Evolutionary conservation across 1,140 invertebrate species (phyloP), one percentile per base, ranked within the genome.

Genomic region (Monomorium pharaonis): DNA sequence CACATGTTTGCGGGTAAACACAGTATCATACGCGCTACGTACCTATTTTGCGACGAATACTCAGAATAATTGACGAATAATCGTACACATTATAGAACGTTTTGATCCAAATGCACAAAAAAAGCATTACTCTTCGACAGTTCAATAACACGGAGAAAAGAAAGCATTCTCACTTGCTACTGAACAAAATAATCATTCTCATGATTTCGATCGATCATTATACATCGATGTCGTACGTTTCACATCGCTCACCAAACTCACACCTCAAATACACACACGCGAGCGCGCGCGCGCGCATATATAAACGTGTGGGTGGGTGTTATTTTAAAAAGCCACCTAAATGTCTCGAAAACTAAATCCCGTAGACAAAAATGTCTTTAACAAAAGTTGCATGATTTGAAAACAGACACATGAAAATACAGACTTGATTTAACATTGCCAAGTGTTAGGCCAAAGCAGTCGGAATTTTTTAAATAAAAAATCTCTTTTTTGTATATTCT

Each of bases 161-260:
- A 70, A 83, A 58, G 78, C 78, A 83, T 83, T 83, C 78, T 83
- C 67, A 83, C 74, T 67, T 83, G 42, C 78, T 83, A 83, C 78
- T 74, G 37, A 72, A 81, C 65, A 65, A 83, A 83, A 74, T 44
- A 83, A 60, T 83, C 78, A 83, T 83, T 56, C 37, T 67, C 69
- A 83, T 58, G 54, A 30, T 83, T 24, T 33, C n/a, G 30, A 12
- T 77, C 37, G 14, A 70, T 58, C 62, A 56, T 58, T 74, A 69
- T 78, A 80, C 56, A 77, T 42, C 58, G 83, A 76, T 75, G 37
- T 63, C 51, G 44, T 80, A 87, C 81, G 78, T 74, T 37, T 37
- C 58, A 87, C 74, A 78, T 85, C 86, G 86, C 30, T 89, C 83
- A 85, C 81, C 85, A 87, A 51, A 81, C 76, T 78, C 81, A 77